A percentile compares a stretch with the other conserved stretches of the same genome.
phyloP scores from a whole-genome alignment of 2,797 vertebrate species.

The Odontamblyopus lacepedii region DNA sequence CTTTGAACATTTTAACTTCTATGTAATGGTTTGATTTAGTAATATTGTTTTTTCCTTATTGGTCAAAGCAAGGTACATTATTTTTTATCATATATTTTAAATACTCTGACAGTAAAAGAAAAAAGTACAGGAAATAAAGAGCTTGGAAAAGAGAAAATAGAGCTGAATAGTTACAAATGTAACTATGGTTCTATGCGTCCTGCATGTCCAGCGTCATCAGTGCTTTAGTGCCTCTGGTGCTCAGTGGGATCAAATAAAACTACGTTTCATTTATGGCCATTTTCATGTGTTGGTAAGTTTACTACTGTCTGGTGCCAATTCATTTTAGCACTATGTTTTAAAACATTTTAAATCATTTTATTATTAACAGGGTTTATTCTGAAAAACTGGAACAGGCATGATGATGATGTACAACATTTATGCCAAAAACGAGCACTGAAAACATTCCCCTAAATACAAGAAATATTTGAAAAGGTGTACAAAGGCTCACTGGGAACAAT shows the following conservation, averaged over 20 bases:
- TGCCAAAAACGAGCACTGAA: neutral
- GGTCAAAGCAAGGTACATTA: constrained; percentile 11
- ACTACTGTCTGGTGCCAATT: constrained; percentile 38
- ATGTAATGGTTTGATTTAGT: neutral
- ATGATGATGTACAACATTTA: neutral
- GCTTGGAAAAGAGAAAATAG: neutral
- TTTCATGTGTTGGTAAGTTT: constrained; percentile 10
- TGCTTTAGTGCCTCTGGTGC: too few species aligned
- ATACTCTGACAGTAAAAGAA: neutral
- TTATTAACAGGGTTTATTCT: constrained; percentile 4
- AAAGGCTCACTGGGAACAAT: too few species aligned
- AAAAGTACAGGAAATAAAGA: neutral
- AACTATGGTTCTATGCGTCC: too few species aligned
- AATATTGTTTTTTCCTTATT: constrained; percentile 44
- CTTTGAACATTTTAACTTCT: neutral
- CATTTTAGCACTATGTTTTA: constrained; percentile 16
- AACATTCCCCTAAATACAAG: neutral
- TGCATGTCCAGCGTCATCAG: too few species aligned
- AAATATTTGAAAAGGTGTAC: too few species aligned
- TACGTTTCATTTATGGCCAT: constrained; percentile 12
- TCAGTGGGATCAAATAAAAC: neutral
- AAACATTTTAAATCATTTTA: neutral
- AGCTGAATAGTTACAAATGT: neutral
- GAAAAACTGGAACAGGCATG: neutral
- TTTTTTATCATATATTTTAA: neutral